Conservation (phyloP, 2,888 invertebrate genomes). For the Heteropelma amictum region DNA sequence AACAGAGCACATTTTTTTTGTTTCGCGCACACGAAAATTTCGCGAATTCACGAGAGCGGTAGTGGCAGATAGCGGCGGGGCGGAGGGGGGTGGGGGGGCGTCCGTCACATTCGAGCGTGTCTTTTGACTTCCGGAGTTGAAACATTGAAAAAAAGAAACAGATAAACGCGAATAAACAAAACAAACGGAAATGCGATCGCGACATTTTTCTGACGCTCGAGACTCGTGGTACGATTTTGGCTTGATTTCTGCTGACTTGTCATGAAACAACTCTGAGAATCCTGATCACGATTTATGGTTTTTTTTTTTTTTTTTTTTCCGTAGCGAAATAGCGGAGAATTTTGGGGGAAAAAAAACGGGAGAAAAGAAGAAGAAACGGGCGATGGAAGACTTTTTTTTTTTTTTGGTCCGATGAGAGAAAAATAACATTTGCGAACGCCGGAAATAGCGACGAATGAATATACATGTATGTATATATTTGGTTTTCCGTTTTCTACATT, state of each 20-base stretch:
- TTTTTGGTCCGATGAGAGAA: slow-evolving; percentile 17
- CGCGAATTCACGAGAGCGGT: too few relatives aligned
- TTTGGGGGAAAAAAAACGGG: slow-evolving; percentile 19
- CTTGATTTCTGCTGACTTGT: slow-evolving; percentile 76
- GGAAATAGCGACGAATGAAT: too few relatives aligned
- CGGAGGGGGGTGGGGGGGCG: too few relatives aligned
- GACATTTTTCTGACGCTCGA: slow-evolving; percentile 49
- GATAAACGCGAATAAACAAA: neutral
- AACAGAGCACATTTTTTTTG: neutral
- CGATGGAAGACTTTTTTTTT: slow-evolving; percentile 44
- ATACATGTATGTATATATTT: neutral
- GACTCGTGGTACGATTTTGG: slow-evolving; percentile 69
- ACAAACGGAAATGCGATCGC: slow-evolving; percentile 25
- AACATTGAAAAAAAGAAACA: neutral
- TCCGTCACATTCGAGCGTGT: too few relatives aligned
- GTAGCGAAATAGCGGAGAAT: slow-evolving; percentile 1
- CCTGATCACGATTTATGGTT: slow-evolving; percentile 69
- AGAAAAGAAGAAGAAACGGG: slow-evolving; percentile 19
- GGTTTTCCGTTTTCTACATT: slow-evolving; percentile 21
- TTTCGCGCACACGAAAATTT: slow-evolving; percentile 15
- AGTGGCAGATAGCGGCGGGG: too few relatives aligned
- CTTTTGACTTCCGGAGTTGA: slow-evolving; percentile 34
- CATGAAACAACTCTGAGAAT: slow-evolving; percentile 76
- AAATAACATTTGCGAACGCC: neutral
- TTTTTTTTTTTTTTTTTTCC: slow-evolving; percentile 33